These are phyloP conservation scores for Polia nebulosa DNA, from an alignment of 2,888 invertebrate species.

Conservation along the genomic window DNA sequence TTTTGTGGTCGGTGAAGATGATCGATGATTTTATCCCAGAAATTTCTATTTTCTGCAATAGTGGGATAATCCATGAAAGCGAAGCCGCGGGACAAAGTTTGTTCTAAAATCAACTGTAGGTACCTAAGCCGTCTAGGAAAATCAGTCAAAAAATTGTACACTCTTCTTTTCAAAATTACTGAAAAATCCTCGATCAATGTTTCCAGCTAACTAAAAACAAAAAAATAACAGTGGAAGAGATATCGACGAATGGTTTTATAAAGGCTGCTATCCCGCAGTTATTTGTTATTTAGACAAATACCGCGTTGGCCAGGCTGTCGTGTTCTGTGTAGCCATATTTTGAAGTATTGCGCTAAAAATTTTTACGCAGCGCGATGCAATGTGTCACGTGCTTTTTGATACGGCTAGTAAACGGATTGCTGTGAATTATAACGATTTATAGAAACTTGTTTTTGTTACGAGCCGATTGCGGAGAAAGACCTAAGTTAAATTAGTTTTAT, in stretches of 20 bases:
- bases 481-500: background rate
- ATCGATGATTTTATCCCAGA: no score
- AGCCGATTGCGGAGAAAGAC: background rate
- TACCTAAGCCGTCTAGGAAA: background rate
- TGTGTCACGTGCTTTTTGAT: conserved; percentile 26
- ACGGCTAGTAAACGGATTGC: background rate
- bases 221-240: background rate
- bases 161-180: no score
- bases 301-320: background rate
- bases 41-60: background rate
- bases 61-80: no score
- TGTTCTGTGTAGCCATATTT: conserved; percentile 6
- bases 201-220: background rate
- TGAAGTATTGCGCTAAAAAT: conserved; percentile 12
- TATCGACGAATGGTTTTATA: background rate
- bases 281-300: conserved; percentile 30
- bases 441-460: background rate
- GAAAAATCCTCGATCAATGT: background rate
- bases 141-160: no score
- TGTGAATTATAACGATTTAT: conserved; percentile 4
- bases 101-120: background rate
- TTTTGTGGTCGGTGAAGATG: no score
- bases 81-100: background rate
- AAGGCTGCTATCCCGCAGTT: background rate
- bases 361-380: conserved; percentile 9